These are phyloP conservation scores for Rhimphoctona megacephalus DNA, from an alignment of 2,888 invertebrate species.

Conservation along the genomic window DNA sequence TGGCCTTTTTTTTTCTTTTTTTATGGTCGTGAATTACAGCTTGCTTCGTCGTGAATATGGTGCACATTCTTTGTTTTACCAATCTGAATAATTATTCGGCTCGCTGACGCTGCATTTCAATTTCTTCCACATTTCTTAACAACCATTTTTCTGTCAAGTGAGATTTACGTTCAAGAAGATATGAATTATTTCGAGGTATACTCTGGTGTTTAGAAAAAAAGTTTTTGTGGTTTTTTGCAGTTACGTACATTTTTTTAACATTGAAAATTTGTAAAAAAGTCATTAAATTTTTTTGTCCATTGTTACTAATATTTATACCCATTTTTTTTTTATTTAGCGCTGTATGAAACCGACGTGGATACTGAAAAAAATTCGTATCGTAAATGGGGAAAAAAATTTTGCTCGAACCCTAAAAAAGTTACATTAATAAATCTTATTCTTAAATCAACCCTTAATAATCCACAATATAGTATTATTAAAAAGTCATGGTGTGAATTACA, in stretches of 20 bases:
- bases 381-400: neutral
- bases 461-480: slow-evolving; percentile 1
- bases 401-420: neutral
- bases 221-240: neutral
- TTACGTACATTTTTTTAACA: neutral
- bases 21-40: slow-evolving; percentile 74
- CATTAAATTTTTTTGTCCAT: neutral
- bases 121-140: slow-evolving; percentile 63
- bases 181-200: slow-evolving; percentile 18
- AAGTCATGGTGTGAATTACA: neutral
- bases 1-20: slow-evolving; percentile 55
- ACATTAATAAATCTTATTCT: neutral
- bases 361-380: neutral
- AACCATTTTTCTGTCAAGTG: slow-evolving; percentile 51
- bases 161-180: slow-evolving; percentile 39
- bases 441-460: neutral
- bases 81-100: slow-evolving; percentile 73
- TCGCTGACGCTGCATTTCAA: slow-evolving; percentile 58
- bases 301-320: neutral
- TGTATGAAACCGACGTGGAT: neutral
- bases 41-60: slow-evolving; percentile 68
- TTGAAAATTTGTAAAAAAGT: neutral
- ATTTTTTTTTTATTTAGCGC: neutral
- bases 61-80: slow-evolving; percentile 67
- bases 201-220: neutral